Evolutionary conservation across 2,113 vertebrate genomes (phyloP).

Genomic region (Sapajus apella): DNA sequence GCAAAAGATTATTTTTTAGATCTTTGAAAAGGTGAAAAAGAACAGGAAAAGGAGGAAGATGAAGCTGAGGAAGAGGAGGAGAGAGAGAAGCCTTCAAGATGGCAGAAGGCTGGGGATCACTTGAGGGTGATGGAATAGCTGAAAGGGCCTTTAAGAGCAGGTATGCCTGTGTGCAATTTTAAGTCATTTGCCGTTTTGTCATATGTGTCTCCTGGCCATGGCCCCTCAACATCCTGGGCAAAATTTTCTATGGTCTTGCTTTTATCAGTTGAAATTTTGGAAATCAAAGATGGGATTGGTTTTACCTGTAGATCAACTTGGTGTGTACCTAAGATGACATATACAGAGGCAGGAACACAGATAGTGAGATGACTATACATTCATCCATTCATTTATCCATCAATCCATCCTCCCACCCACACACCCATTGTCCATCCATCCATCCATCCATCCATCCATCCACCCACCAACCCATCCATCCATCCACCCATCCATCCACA

Average conservation of each 20-base stretch:
- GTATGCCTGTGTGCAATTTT: not conserved
- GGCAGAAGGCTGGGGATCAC: not conserved
- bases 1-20: constrained; percentile 9
- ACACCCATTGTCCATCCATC: not conserved
- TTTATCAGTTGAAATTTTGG: not conserved
- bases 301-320: not conserved
- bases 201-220: not conserved
- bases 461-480: not conserved
- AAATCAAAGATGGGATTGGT: not conserved
- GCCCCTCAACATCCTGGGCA: not conserved
- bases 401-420: not conserved
- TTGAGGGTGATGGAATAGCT: not conserved
- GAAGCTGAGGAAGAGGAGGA: not conserved
- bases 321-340: not conserved
- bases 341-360: not conserved
- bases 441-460: not conserved
- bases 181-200: not conserved
- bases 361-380: not conserved
- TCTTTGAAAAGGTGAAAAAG: not conserved
- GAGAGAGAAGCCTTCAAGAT: not conserved
- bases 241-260: not conserved
- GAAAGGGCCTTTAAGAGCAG: not conserved
- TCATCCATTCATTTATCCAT: too few species aligned
- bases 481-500: too few species aligned
- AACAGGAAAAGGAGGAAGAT: not conserved